Percentiles rank a stretch among this genome's conserved stretches.
Conservation (phyloP, 2,888 invertebrate species). For the Pammene aurita region DNA sequence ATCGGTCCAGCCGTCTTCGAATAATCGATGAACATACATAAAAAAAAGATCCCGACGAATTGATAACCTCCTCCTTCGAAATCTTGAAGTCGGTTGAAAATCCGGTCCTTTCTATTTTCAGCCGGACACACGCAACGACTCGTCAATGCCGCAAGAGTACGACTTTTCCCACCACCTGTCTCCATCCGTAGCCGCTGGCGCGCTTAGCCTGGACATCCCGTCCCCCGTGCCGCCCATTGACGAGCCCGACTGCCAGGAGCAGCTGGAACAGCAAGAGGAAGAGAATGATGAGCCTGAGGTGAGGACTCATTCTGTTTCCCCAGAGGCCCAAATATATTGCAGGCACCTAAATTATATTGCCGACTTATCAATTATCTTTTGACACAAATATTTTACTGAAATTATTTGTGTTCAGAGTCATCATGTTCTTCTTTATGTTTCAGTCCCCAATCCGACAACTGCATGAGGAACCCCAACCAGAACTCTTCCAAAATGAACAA, state of each 20-base stretch:
- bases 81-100: too few species aligned
- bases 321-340: not conserved
- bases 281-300: conserved; percentile 59
- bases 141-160: conserved; percentile 81
- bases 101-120: conserved; percentile 50
- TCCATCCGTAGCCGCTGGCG: conserved; percentile 70
- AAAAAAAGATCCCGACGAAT: too few species aligned
- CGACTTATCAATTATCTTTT: too few species aligned
- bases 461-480: conserved; percentile 58
- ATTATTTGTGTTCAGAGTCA: too few species aligned
- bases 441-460: conserved; percentile 65
- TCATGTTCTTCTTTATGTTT: conserved; percentile 23
- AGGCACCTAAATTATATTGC: not conserved
- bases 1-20: too few species aligned
- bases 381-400: too few species aligned
- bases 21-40: too few species aligned
- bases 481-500: conserved; percentile 41
- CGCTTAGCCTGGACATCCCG: conserved; percentile 72
- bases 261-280: conserved; percentile 56
- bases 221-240: conserved; percentile 77
- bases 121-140: conserved; percentile 84
- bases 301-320: conserved; percentile 18
- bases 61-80: too few species aligned
- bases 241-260: conserved; percentile 57
- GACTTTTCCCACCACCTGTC: conserved; percentile 79